Evolutionary conservation across 2,888 invertebrate species (phyloP), one percentile per base, ranked within the genome.

Genomic region (Apodemia mormo): DNA sequence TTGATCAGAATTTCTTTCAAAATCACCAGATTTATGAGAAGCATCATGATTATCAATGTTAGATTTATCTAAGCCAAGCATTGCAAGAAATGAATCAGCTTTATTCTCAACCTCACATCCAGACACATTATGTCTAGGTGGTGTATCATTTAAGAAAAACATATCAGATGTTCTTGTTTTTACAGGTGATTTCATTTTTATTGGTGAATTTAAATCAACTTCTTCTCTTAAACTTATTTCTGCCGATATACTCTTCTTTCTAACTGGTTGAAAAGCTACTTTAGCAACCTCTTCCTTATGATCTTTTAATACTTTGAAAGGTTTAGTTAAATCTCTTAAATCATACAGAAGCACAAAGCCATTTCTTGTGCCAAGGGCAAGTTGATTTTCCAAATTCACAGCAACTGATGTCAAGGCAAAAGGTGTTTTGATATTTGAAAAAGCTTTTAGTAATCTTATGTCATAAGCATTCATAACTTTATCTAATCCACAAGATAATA

Each of bases 401-500:
- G 94, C 82, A 73, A 93, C 73, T 71, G 90, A 83, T 76, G 90
- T 89, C 29, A 94, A 80, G 45, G 88, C 87, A 69, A 89, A 83
- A 49, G 88, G 79, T 8, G 93, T 90, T 73, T 81, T 84, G 45
- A 89, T 84, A 5, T 91, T 88, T 14, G 91, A 88, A n/a, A 93
- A 91, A 68, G 90, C 83, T 81, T 86, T 88, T 77, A 91, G 89
- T 68, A 90, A 78, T 78, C 92, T 83, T n/a, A 94, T 83, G 81
- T 95, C 95, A 79, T 94, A 94, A 2, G 94, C 92, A 82, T 93
- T 89, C 81, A 94, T 91, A 67, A 92, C 87, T 77, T 94, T 93
- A 80, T 95, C 95, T 75, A 89, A 90, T 0, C 95, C 95, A 76
- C 93, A 85, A 0, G 95, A 94, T 5, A 94, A 79, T 81, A 95